Conservation (phyloP, 2,113 vertebrate species). For the Pipra filicauda region DNA sequence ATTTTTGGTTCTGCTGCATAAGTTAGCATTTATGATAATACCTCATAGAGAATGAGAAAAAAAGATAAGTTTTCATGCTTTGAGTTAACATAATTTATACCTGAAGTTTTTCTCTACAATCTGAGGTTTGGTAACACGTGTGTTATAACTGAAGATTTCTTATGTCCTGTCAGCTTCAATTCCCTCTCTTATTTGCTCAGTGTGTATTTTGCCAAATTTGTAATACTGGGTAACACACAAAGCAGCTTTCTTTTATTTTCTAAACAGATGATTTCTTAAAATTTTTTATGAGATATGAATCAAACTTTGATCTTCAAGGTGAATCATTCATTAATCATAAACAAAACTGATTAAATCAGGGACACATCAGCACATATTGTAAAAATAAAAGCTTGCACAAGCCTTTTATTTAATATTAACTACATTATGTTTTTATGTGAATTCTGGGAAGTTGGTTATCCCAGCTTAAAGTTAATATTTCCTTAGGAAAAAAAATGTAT, state of each 20-base stretch:
- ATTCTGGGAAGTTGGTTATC: slow-evolving; percentile 73
- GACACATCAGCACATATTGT: slow-evolving; percentile 67
- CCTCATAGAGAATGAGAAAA: not conserved
- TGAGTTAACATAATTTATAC: not conserved
- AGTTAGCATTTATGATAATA: not conserved
- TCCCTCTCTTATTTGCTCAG: not conserved
- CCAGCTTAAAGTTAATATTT: slow-evolving; percentile 71
- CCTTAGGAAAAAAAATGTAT: slow-evolving; percentile 52
- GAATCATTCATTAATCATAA: slow-evolving; percentile 81
- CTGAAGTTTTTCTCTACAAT: not conserved
- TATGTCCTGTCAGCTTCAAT: not conserved
- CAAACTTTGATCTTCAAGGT: slow-evolving; percentile 79
- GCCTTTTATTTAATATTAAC: slow-evolving; percentile 81
- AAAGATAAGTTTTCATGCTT: not conserved
- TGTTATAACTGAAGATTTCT: not conserved
- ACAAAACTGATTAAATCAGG: slow-evolving; percentile 72
- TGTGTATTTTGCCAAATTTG: not conserved
- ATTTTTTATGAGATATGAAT: slow-evolving; percentile 83
- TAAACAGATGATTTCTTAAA: slow-evolving; percentile 71
- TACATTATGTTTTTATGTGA: slow-evolving; percentile 75
- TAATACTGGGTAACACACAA: not conserved
- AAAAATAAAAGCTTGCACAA: slow-evolving; percentile 75
- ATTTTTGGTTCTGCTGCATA: not conserved
- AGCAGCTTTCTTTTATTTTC: slow-evolving; percentile 68
- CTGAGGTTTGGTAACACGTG: not conserved